Base-by-base conservation (phyloP, 2,797 vertebrate genomes). In the Triplophysa yarkandensis region DNA sequence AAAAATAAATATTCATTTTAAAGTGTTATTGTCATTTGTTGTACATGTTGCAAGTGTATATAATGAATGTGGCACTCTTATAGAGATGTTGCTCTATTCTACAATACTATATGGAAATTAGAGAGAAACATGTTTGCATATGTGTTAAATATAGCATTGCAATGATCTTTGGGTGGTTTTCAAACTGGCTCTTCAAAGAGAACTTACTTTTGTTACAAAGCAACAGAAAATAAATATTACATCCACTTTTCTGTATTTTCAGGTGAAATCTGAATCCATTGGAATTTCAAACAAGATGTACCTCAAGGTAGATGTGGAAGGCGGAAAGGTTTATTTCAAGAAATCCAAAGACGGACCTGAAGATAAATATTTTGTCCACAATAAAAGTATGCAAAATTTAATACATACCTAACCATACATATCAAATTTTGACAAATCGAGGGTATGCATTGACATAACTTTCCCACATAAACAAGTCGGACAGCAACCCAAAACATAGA, bases 241-340 rank as follows among this genome's bases (percentile, higher is more conserved):
- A 11, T 2, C 36, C 1, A 11, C 10, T 62, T 28, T 75, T 68
- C 39, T 74, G 77, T 87, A 85, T 70, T 77, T 36, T 17, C 77
- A 99, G 98, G 97, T 98, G 36, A 99, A 98, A 89, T 89, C 91
- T 30, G 97, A 99, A 80, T 94, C 89, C 64, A 86, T 98, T 25
- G 95, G 93, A 27, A 96, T 99, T 82, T 88, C 94, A 74, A 94
- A 90, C 71, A 99, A 98, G 90, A 91, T 95, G 81, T 93, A 94
- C 73, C 93, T 99, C 76, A 98, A 98, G 83, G 98, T 99, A 6
- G 97, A 99, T n/a, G 94, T 99, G 39, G 96, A 99, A 88, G 89
- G 93, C 73, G 97, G 98, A 69, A 98, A 98, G 82, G 85, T 98
- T 68, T 94, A 91, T 77, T 88, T 96, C 77, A 98, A 97, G 88